Evolutionary conservation across 2,888 invertebrate species (phyloP).

Genomic region (Tetropium fuscum): DNA sequence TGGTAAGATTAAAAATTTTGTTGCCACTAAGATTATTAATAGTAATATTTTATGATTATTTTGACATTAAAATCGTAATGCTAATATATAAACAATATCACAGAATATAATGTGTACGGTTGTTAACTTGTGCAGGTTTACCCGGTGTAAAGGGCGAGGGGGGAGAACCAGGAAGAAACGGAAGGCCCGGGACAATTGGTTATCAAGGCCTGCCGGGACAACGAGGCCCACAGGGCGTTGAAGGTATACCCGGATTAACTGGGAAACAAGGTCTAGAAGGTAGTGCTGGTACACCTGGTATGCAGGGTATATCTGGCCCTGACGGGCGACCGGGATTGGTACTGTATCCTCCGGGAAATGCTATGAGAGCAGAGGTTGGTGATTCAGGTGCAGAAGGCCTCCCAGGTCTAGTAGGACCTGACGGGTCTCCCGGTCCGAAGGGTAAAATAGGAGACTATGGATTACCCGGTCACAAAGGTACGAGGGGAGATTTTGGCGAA

Average conservation of each 20-base stretch:
- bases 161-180: constrained; percentile 68
- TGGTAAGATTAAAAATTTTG: no score
- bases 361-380: constrained; percentile 52
- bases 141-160: constrained; percentile 68
- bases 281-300: constrained; percentile 56
- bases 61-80: no score
- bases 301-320: constrained; percentile 56
- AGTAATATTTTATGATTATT: no score
- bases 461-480: constrained; percentile 66
- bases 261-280: constrained; percentile 66
- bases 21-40: no score
- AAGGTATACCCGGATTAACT: constrained; percentile 67
- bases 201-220: constrained; percentile 72
- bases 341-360: constrained; percentile 44
- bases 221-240: constrained; percentile 65
- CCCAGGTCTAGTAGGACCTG: constrained; percentile 68
- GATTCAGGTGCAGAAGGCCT: constrained; percentile 69
- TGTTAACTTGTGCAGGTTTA: constrained; percentile 55
- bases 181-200: constrained; percentile 69
- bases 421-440: constrained; percentile 49
- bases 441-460: constrained; percentile 46
- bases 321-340: constrained; percentile 50
- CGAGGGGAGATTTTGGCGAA: constrained; percentile 61
- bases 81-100: constrained; percentile 4
- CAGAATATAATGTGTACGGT: constrained; percentile 1